Conservation (phyloP, 2,797 vertebrate genomes). For the Cossypha heuglini region DNA sequence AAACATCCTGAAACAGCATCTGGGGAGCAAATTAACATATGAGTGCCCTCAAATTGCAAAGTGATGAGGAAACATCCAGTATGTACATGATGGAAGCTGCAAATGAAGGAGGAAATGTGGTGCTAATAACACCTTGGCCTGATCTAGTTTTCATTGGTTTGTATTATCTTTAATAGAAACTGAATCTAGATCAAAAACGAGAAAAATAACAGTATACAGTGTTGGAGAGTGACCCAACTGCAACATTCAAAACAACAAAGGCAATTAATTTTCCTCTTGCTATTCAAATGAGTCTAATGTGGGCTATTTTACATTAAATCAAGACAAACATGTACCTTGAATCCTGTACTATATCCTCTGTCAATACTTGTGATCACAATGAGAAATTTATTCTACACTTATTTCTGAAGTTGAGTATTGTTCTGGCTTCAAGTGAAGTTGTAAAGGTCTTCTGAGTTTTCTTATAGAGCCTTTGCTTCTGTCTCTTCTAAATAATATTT, state of each 20-base stretch:
- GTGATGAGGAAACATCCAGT: background rate
- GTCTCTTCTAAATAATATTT: background rate
- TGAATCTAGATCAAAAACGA: background rate
- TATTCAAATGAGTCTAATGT: background rate
- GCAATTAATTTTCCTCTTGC: background rate
- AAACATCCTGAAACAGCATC: background rate
- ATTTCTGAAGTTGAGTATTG: background rate
- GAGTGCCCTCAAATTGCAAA: conserved; percentile 13
- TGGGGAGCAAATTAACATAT: background rate
- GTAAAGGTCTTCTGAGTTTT: background rate
- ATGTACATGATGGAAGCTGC: background rate
- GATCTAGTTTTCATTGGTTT: background rate
- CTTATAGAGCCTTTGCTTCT: background rate
- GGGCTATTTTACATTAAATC: background rate
- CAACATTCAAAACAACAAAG: background rate
- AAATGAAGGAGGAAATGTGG: background rate
- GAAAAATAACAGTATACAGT: background rate
- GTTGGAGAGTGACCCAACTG: background rate
- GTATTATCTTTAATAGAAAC: background rate
- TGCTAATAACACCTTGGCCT: background rate
- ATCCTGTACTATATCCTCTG: background rate
- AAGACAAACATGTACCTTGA: background rate
- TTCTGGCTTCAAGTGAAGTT: background rate
- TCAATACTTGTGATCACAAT: background rate
- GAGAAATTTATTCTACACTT: background rate